Evolutionary conservation across 2,888 invertebrate genomes (phyloP), one percentile per base, ranked within the genome.

Genomic region (Pristionchus exspectatus): DNA sequence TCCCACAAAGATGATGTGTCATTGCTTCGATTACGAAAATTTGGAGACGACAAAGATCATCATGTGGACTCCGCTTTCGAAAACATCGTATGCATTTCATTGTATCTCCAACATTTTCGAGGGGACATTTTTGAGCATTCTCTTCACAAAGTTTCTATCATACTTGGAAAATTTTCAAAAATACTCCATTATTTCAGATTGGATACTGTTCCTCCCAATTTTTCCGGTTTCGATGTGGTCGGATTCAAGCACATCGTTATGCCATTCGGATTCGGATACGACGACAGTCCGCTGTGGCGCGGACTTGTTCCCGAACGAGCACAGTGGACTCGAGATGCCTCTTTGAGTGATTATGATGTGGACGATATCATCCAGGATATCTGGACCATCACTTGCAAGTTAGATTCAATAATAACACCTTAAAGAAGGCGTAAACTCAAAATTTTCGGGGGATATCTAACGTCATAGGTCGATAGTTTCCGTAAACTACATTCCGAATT

Each of bases 321-420:
- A 2, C 0, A 33, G 18, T 54, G 72, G 74, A 74, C 72, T 21
- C 10, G 24, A 1, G 74, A 74, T 56, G 87, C 84, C 0, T 56
- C 84, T 4, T 16, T 33, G 9, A 30, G 12, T 21, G 16, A 59
- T 5, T 85, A 85, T 85, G 21, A 30, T 30, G 63, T 59, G 0
- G 56, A 72, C 1, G 2, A 30, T 5, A 74, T 88, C 24, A 44
- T 88, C 0, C 54, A 72, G 14, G 74, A 88, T 24, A 33, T 88
- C 27, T 74, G 72, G 74, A 74, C 72, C 2, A 33, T 74, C 50
- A 88, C 56, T 4, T 88, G 87, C 87, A 72, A 33, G 87, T 87
- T 2, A 21, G 81, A 59, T 66, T 21, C 24, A n/a, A 7, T n/a
- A 0, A 63, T 21, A 3, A 38, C 38, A 38, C 38, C 38, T 38